phyloP scores from a whole-genome alignment of 92 coral and sea anemone species.

The Epizoanthus rinbou region DNA sequence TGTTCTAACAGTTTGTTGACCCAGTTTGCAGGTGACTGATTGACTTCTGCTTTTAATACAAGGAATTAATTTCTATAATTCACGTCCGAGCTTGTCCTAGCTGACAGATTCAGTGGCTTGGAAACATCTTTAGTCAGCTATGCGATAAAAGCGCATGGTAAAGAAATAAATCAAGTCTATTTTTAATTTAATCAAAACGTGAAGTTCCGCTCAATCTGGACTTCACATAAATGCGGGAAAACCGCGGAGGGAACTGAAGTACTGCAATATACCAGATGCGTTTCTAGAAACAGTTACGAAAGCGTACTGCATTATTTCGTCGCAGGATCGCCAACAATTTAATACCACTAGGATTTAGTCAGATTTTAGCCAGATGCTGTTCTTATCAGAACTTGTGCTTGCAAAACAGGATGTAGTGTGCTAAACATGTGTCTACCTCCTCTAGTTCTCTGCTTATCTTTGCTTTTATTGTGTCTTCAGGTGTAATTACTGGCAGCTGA shows the following conservation, averaged over 20 bases:
- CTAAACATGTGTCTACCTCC: constrained; percentile 12
- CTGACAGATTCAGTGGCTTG: constrained; percentile 15
- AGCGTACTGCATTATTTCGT: neutral
- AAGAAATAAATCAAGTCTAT: neutral
- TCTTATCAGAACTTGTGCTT: constrained; percentile 15
- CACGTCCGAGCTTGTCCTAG: constrained; percentile 1
- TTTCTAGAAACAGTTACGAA: neutral
- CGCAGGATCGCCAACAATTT: neutral
- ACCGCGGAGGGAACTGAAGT: neutral
- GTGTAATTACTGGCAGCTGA: constrained; percentile 34
- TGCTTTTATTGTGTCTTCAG: constrained; percentile 41
- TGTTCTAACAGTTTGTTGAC: neutral
- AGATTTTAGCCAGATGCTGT: constrained; percentile 44
- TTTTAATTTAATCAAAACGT: neutral
- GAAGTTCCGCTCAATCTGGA: neutral
- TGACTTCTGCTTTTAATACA: neutral
- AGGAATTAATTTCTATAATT: neutral
- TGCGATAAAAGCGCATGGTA: neutral
- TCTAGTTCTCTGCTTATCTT: constrained; percentile 25
- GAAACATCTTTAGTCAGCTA: constrained; percentile 16
- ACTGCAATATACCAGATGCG: constrained; percentile 17
- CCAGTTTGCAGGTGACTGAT: neutral
- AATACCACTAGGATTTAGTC: constrained; percentile 14
- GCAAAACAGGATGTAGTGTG: constrained; percentile 45
- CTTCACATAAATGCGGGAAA: constrained; percentile 17